phyloP scores from a whole-genome alignment of 2,113 vertebrate genomes.

The Nycticorax nycticorax region DNA sequence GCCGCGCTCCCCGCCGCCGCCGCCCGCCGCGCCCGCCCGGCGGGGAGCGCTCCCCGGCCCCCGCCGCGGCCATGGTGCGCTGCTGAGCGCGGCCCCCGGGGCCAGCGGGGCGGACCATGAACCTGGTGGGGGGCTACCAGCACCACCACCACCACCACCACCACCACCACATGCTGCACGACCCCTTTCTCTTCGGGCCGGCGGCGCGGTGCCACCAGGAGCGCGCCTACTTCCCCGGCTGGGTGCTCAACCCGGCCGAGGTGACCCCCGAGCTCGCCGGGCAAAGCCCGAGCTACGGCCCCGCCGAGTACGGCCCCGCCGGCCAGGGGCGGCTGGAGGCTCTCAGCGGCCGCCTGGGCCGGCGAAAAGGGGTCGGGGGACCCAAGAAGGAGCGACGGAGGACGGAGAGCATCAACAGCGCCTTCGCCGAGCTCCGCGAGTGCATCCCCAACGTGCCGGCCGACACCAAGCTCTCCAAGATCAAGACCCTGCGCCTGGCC shows the following conservation, averaged over 20 bases:
- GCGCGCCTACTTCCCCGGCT: slow-evolving; percentile 85
- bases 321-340: slow-evolving; percentile 80
- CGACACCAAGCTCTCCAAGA: slow-evolving; percentile 98
- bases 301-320: slow-evolving; percentile 58
- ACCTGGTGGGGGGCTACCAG: slow-evolving; percentile 91
- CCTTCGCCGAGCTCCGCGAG: slow-evolving; percentile 95
- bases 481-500: slow-evolving; percentile 94
- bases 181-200: slow-evolving; percentile 87
- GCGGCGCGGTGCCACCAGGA: slow-evolving; percentile 86
- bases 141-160: slow-evolving; percentile 82
- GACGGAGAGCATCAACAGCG: slow-evolving; percentile 99
- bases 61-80: slow-evolving; percentile 21
- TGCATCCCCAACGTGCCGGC: slow-evolving; percentile 98
- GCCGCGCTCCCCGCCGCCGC: neutral
- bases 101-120: slow-evolving; percentile 78
- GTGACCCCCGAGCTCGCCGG: slow-evolving; percentile 80
- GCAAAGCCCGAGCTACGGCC: slow-evolving; percentile 71
- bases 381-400: slow-evolving; percentile 91
- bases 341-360: slow-evolving; percentile 80
- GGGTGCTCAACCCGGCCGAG: slow-evolving; percentile 88
- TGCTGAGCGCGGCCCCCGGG: slow-evolving; percentile 53
- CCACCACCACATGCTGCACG: slow-evolving; percentile 84
- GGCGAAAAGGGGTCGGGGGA: slow-evolving; percentile 78
- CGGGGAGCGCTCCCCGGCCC: slow-evolving; percentile 12
- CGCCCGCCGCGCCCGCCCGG: neutral